A percentile compares a stretch with the other conserved stretches of the same genome.
These are phyloP conservation scores for Anniella stebbinsi DNA, from an alignment of 2,797 vertebrate species.

Conservation along the genomic window DNA sequence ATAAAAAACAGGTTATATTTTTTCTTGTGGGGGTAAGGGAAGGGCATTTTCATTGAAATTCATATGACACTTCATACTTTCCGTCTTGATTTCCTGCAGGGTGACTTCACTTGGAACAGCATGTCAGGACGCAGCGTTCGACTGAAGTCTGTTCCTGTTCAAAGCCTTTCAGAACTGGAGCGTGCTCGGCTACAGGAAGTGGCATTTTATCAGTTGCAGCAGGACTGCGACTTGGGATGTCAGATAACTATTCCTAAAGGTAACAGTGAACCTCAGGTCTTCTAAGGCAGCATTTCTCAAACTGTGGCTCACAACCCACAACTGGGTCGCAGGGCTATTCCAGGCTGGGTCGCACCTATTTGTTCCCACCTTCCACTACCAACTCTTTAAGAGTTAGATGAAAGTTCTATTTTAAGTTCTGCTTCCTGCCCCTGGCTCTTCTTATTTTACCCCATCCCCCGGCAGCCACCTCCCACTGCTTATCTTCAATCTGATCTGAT, in stretches of 20 bases:
- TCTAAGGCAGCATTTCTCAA: constrained; percentile 28
- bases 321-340: no score
- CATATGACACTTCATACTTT: constrained; percentile 69
- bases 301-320: no score
- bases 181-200: constrained; percentile 94
- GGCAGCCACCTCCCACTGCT: no score
- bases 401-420: no score
- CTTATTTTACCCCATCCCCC: no score
- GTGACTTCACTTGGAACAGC: constrained; percentile 96
- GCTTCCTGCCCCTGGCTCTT: no score
- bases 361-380: no score
- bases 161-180: constrained; percentile 97
- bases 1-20: constrained; percentile 15
- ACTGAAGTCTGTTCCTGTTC: constrained; percentile 92
- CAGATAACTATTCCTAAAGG: constrained; percentile 98
- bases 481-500: no score
- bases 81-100: constrained; percentile 81
- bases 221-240: constrained; percentile 92
- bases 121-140: constrained; percentile 89
- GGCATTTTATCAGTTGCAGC: constrained; percentile 91
- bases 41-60: constrained; percentile 28
- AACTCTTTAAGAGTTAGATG: no score
- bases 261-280: constrained; percentile 72
- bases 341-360: no score
- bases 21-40: constrained; percentile 22